Evolutionary conservation across 37 sponge, comb jelly and placozoan species (phyloP), one percentile per base, ranked within the genome.

Genomic region (Aplysina aerophoba): DNA sequence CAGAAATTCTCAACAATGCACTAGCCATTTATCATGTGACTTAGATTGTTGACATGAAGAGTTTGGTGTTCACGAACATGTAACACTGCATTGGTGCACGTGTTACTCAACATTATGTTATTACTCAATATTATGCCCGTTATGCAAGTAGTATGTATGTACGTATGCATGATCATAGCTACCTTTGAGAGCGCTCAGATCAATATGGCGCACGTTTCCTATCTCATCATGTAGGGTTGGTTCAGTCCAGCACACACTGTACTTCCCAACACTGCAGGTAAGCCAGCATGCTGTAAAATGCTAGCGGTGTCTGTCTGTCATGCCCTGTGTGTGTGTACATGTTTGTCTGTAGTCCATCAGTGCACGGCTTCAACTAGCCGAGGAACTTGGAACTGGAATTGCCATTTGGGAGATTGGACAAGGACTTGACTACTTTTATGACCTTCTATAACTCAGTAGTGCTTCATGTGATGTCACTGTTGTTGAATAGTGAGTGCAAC

Each of bases 331-430:
- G 59, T 57, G 59, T 67, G 53, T 61, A 20, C 55, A 34, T 59
- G 17, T 55, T 56, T 82, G 39, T 56, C 56, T 85, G 35, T 79
- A 97, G 97, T 97, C 93, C 22, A 66, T 99, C 0, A 87, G 91
- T 27, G 55, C 82, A 15, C 67, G 97, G 27, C 37, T 99, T 30
- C 68, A 89, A n/a, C 87, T 97, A 55, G 96, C 97, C 11, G 80
- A 97, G 80, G 87, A 92, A 64, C 80, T 99, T 40, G 94, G 96
- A 55, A 92, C 92, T 44, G 99, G 99, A 17, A 61, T 99, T 53
- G 87, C 96, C 27, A 90, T 99, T 19, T 99, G 99, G 99, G 99
- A 99, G 77, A 87, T 99, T 69, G 99, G 99, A 73, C 99, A 99
- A 87, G 99, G 99, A 68, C 77, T 99, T 55, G 99, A 99, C 78